phyloP scores from a whole-genome alignment of 2,888 invertebrate genomes.

The Chydorus sphaericus region DNA sequence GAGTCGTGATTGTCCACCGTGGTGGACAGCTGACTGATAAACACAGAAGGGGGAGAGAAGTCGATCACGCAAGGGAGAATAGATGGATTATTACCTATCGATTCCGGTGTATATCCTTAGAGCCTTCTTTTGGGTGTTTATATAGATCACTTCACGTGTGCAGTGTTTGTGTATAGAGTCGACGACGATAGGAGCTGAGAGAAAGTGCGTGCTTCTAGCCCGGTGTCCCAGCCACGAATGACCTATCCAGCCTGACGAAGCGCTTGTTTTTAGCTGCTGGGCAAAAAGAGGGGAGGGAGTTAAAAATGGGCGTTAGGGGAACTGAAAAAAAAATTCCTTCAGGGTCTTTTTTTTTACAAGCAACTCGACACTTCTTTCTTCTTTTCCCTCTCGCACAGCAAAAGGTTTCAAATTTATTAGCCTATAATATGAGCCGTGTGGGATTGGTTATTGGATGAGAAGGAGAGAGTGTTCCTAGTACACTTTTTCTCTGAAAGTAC shows the following conservation, averaged over 20 bases:
- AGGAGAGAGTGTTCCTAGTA: too few relatives aligned
- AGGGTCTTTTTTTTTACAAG: background rate
- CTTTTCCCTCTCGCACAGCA: background rate
- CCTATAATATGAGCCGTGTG: background rate
- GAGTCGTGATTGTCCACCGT: too few relatives aligned
- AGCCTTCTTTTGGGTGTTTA: too few relatives aligned
- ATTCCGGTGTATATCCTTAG: background rate
- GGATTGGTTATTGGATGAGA: too few relatives aligned
- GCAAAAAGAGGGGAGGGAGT: constrained; percentile 1
- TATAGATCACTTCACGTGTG: too few relatives aligned
- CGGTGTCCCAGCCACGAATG: constrained; percentile 6
- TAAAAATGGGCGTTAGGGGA: background rate
- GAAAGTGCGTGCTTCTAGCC: background rate
- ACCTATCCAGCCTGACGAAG: constrained; percentile 1
- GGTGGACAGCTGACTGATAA: too few relatives aligned
- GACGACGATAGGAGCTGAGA: background rate
- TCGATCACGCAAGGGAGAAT: background rate
- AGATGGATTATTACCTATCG: background rate
- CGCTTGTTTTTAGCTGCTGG: constrained; percentile 6
- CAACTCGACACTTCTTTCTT: constrained; percentile 3
- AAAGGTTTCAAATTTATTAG: constrained; percentile 2
- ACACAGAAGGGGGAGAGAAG: background rate
- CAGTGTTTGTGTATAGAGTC: background rate
- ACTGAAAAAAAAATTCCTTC: background rate
- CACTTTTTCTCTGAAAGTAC: too few relatives aligned